Evolutionary conservation across 2,888 invertebrate species (phyloP).

Genomic region (Matsumyia berberina): DNA sequence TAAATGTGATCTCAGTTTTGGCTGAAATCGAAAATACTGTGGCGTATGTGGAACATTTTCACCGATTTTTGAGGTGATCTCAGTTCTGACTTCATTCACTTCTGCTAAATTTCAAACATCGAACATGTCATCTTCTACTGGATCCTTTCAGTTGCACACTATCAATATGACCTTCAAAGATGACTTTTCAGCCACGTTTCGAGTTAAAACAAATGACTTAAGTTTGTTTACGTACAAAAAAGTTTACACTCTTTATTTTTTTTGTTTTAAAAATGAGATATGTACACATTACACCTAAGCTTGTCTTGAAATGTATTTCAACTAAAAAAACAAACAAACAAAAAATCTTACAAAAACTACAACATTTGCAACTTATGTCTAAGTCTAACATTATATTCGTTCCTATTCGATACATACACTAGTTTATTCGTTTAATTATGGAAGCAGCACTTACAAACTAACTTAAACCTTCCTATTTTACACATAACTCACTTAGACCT

Average conservation of each 20-base stretch:
- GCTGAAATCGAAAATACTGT: too few species aligned
- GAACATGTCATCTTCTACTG: too few species aligned
- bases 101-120: too few species aligned
- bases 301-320: slow-evolving; percentile 5
- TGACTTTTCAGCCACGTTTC: too few species aligned
- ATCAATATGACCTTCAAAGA: too few species aligned
- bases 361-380: slow-evolving; percentile 28
- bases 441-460: slow-evolving; percentile 48
- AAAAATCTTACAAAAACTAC: slow-evolving; percentile 59
- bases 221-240: slow-evolving; percentile 49
- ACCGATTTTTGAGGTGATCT: too few species aligned
- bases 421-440: slow-evolving; percentile 43
- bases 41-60: too few species aligned
- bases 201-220: background rate
- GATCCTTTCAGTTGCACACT: too few species aligned
- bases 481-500: slow-evolving; percentile 71
- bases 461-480: slow-evolving; percentile 24
- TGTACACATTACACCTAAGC: slow-evolving; percentile 31
- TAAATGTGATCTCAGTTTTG: too few species aligned
- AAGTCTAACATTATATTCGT: slow-evolving; percentile 23
- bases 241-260: slow-evolving; percentile 50
- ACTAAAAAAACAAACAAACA: slow-evolving; percentile 31
- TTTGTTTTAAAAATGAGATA: slow-evolving; percentile 25
- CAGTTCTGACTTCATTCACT: too few species aligned
- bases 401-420: slow-evolving; percentile 18